Base-by-base conservation (phyloP, 2,797 vertebrate genomes). In the Chelidonichthys spinosus region DNA sequence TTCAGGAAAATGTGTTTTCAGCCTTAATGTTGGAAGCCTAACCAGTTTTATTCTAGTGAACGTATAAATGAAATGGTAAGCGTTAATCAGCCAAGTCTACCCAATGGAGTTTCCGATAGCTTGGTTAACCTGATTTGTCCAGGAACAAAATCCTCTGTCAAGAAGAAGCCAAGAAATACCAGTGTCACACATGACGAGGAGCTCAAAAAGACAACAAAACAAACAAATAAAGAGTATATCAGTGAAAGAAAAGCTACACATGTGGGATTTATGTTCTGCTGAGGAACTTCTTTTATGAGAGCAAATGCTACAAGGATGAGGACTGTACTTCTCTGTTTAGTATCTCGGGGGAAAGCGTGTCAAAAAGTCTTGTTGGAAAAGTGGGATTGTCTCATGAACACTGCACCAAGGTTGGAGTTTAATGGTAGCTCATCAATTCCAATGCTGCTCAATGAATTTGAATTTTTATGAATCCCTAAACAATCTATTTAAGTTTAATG, bases 331-430 rank as follows among this genome's bases (percentile, higher is more conserved):
- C 7, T 52, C 36, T 39, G 18, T 18, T 7, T 13, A 52, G 47
- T 42, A 11, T 42, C 18, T 17, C 9, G 0, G 35, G 46, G 62
- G 0, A 50, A 42, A 15, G 18, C 40, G 36, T 40, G 37, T 52
- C 11, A 5, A 60, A 64, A 53, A 1, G 5, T 53, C 33, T 47
- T 36, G 42, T 32, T 35, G 32, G 60, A 47, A 63, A 63, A 47
- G 0, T 8, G 43, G 43, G 8, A 3, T 4, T 5, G 4, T 35
- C 17, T 8, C 0, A 46, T 7, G 4, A 7, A 54, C 13, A 0
- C 54, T 39, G 5, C 2, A n/a, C 0, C 17, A 0, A 6, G 9
- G 15, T 11, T n/a, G 54, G 36, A 37, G 35, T 60, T 59, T 13
- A n/a, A 39, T 43, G 25, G 25, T 25, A 44, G 40, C 42, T 58